Conservation (phyloP, 2,888 invertebrate genomes). For the Caenorhabditis sp. region DNA sequence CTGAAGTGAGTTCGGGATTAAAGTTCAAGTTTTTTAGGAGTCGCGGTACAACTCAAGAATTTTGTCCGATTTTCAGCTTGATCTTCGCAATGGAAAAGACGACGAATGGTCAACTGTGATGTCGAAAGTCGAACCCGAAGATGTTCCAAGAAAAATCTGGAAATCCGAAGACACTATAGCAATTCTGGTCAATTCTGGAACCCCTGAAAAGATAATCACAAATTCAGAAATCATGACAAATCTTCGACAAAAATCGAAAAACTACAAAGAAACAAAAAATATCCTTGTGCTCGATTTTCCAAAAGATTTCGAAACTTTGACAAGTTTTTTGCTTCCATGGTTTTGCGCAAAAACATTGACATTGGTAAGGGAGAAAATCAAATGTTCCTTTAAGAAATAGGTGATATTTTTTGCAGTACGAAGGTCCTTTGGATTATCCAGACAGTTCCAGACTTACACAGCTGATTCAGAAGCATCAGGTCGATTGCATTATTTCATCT, state of each 20-base stretch:
- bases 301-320: background rate
- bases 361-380: constrained; percentile 27
- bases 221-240: background rate
- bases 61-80: background rate
- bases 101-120: constrained; percentile 36
- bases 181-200: background rate
- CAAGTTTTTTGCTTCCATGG: constrained; percentile 22
- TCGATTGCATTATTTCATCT: background rate
- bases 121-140: constrained; percentile 7
- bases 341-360: constrained; percentile 27
- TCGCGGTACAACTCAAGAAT: no score
- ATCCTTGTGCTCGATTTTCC: background rate
- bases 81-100: constrained; percentile 22
- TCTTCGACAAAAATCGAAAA: background rate
- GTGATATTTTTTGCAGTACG: constrained; percentile 60
- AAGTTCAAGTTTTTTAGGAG: background rate
- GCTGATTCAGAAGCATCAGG: constrained; percentile 46
- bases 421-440: constrained; percentile 51
- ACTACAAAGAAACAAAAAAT: background rate
- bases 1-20: background rate
- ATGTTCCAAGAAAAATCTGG: background rate
- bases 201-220: background rate
- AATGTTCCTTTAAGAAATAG: no score
- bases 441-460: constrained; percentile 50
- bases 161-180: background rate